Percentiles rank a stretch among this genome's conserved stretches.
Evolutionary conservation across 2,113 vertebrate species (phyloP).

Genomic region (Halichoerus grypus): DNA sequence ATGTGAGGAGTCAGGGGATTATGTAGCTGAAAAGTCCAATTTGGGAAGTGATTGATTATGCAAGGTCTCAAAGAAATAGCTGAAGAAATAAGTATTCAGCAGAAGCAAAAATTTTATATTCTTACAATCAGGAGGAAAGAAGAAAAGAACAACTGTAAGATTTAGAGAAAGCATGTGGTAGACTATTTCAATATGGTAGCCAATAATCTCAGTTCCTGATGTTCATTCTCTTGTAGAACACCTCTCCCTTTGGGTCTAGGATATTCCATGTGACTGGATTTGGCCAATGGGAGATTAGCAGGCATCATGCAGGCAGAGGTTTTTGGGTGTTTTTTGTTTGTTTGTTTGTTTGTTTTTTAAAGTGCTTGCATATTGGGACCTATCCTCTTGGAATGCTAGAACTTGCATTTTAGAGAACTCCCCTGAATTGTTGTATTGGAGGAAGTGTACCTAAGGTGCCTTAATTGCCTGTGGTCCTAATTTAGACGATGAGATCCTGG

Average conservation of each 20-base stretch:
- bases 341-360: neutral
- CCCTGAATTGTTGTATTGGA: neutral
- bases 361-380: neutral
- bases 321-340: too few relatives aligned
- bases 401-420: neutral
- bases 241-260: neutral
- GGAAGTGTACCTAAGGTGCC: neutral
- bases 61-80: neutral
- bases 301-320: neutral
- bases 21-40: neutral
- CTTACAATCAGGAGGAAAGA: neutral
- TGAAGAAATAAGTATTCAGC: neutral
- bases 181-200: neutral
- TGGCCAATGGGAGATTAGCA: neutral
- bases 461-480: neutral
- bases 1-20: neutral
- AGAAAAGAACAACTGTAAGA: neutral
- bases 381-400: neutral
- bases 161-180: neutral
- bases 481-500: neutral
- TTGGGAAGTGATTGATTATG: neutral
- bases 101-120: neutral
- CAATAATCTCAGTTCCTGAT: neutral
- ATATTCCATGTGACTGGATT: neutral
- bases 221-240: neutral